These are phyloP conservation scores for Sphaerodactylus townsendi DNA, from an alignment of 2,113 vertebrate species.

Conservation along the genomic window DNA sequence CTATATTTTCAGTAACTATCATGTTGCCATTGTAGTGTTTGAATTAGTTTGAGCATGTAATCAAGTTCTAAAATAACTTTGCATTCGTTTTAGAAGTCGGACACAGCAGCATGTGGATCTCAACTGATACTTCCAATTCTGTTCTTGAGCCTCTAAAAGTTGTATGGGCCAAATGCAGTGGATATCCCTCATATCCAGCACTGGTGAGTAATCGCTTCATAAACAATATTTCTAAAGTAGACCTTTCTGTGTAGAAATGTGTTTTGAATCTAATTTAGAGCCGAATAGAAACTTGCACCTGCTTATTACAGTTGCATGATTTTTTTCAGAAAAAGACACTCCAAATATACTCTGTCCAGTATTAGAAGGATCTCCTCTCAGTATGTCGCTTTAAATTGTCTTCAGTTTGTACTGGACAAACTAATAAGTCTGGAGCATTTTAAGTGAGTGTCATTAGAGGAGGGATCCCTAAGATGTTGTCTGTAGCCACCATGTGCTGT, in stretches of 20 bases:
- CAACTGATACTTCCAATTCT: constrained; percentile 88
- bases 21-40: not conserved
- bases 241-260: accelerated
- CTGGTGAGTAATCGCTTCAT: constrained; percentile 84
- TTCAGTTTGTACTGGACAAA: not conserved
- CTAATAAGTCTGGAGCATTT: not conserved
- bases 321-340: not conserved
- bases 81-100: constrained; percentile 87
- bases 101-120: constrained; percentile 96
- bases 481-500: too few relatives aligned
- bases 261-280: not conserved
- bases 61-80: constrained; percentile 2
- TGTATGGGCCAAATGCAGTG: constrained; percentile 99
- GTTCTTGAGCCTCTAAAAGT: constrained; percentile 95
- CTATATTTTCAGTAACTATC: not conserved
- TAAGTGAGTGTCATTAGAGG: not conserved
- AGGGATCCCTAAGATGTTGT: too few relatives aligned
- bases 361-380: not conserved
- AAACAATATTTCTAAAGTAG: not conserved
- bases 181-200: constrained; percentile 97
- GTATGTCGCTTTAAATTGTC: not conserved
- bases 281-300: not conserved
- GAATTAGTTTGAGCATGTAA: not conserved
- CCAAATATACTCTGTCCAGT: not conserved
- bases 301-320: not conserved